phyloP scores from a whole-genome alignment of 2,113 vertebrate species.

The Struthio camelus region DNA sequence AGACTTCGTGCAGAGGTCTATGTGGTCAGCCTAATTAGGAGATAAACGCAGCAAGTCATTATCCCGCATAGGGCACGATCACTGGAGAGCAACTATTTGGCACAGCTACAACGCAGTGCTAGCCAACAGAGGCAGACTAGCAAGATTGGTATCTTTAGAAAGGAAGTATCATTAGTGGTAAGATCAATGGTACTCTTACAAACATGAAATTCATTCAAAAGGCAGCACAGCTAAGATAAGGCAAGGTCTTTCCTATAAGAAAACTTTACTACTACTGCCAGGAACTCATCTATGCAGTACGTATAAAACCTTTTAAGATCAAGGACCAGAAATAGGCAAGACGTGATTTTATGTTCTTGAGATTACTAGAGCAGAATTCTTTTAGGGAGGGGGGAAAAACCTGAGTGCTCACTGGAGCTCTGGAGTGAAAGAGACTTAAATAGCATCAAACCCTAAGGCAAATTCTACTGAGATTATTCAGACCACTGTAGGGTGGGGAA shows the following conservation, averaged over 20 bases:
- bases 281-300: neutral
- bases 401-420: neutral
- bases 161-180: neutral
- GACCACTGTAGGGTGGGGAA: neutral
- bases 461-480: neutral
- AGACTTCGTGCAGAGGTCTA: neutral
- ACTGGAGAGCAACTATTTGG: neutral
- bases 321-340: neutral
- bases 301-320: neutral
- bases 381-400: fast-evolving
- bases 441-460: neutral
- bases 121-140: neutral
- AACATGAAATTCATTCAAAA: constrained; percentile 12
- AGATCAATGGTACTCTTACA: neutral
- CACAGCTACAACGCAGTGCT: neutral
- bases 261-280: neutral
- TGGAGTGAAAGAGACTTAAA: neutral
- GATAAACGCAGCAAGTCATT: neutral
- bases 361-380: neutral
- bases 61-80: neutral
- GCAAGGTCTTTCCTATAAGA: neutral
- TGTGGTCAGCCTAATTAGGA: neutral
- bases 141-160: constrained; percentile 3
- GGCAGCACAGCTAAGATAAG: neutral
- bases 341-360: neutral